Evolutionary conservation across 2,113 vertebrate genomes (phyloP), one percentile per base, ranked within the genome.

Genomic region (Cinclus mexicanus): DNA sequence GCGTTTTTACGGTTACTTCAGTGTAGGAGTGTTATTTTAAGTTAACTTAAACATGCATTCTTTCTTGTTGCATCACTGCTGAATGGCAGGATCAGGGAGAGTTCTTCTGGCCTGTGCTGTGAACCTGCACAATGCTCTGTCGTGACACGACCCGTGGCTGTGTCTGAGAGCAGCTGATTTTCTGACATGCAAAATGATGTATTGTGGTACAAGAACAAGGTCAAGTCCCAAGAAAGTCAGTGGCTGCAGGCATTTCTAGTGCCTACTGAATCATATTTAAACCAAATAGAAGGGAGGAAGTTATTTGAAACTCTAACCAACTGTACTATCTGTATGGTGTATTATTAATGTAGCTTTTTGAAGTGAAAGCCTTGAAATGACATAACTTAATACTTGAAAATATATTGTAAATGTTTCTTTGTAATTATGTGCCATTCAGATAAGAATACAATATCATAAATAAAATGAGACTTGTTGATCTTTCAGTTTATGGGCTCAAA

Each of bases 201-300:
- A 41, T 94, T 93, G 84, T 71, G 89, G 95, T 97, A 97, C 86
- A 56, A 96, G 95, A 97, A 87, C 91, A 96, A 96, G 91, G 96
- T 88, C 91, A 95, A 97, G 91, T 94, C 97, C 94, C 94, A 71
- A 97, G 95, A 95, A 84, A 93, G 96, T 95, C 96, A 97, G 97
- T 97, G 98, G 97, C 97, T 98, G 97, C 98, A 98, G 98, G 98
- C 97, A 98, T 98, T 97, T 97, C 96, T 98, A 98, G 98, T 98
- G 98, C 98, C 98, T 98, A 97, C 97, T 97, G 96, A 98, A 97
- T 95, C 95, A 90, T 92, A 97, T 95, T 97, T 72, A 98, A 97
- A 97, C 97, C 98, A 98, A 98, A 98, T 97, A 98, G 96, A 97
- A 95, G 96, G 94, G 96, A 98, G 87, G 90, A 97, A 95, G 90